phyloP scores from a whole-genome alignment of 2,797 vertebrate species.

The Mus minutoides region DNA sequence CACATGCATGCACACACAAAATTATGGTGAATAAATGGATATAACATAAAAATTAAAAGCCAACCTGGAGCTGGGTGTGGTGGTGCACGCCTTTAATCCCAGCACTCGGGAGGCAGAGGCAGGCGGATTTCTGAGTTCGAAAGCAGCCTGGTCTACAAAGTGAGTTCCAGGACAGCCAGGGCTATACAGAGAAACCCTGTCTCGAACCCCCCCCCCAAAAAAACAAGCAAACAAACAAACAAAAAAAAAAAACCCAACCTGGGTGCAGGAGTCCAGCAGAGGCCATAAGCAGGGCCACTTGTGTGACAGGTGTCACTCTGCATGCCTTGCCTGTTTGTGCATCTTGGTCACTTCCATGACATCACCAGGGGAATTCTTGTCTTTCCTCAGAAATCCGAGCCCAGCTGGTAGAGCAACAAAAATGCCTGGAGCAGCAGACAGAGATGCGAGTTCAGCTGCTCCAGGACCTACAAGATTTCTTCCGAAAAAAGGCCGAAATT shows the following conservation, averaged over 20 bases:
- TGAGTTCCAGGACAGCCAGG: too few relatives aligned
- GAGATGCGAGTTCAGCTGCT: conserved; percentile 98
- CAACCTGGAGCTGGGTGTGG: too few relatives aligned
- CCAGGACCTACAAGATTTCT: conserved; percentile 99
- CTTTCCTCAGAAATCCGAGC: conserved; percentile 93
- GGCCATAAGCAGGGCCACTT: not conserved
- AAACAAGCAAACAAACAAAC: too few relatives aligned
- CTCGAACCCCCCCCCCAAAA: too few relatives aligned
- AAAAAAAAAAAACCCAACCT: not conserved
- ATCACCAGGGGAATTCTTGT: conserved; percentile 74
- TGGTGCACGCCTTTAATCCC: too few relatives aligned
- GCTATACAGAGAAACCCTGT: too few relatives aligned
- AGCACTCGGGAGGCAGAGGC: too few relatives aligned
- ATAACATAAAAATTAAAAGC: not conserved
- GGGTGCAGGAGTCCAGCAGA: not conserved
- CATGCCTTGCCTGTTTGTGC: not conserved
- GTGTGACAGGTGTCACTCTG: not conserved
- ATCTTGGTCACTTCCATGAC: not conserved
- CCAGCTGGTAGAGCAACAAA: conserved; percentile 98
- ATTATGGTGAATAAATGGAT: not conserved
- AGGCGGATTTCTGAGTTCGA: too few relatives aligned
- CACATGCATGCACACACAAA: not conserved
- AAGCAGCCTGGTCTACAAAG: too few relatives aligned
- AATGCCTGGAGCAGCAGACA: conserved; percentile 99
- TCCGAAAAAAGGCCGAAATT: conserved; percentile 98